A percentile compares a stretch with the other conserved stretches of the same genome.
Conservation (phyloP, 2,113 vertebrate species). For the Chloroceryle aenea region DNA sequence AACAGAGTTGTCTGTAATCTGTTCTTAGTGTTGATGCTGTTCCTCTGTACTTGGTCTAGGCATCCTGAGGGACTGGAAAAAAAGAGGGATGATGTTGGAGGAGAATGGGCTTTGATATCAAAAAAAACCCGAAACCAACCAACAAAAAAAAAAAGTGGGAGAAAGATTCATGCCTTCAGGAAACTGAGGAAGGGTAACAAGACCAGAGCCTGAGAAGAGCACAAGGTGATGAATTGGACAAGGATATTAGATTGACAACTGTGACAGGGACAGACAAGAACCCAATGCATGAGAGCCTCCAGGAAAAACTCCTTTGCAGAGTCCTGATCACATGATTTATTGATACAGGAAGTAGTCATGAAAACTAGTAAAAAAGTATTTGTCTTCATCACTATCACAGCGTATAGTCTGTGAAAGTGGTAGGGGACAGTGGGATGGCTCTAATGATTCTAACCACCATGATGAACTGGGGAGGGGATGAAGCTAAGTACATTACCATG, state of each 20-base stretch:
- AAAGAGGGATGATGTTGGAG: neutral
- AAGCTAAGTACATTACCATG: neutral
- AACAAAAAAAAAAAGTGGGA: neutral
- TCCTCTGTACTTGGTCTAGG: neutral
- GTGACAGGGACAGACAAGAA: neutral
- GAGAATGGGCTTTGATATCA: neutral
- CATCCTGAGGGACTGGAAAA: neutral
- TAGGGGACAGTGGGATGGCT: rapidly evolving
- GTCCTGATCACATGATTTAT: neutral
- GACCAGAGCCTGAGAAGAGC: neutral
- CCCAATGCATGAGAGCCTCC: neutral
- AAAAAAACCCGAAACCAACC: no score
- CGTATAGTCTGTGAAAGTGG: neutral
- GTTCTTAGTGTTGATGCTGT: neutral
- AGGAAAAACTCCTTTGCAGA: neutral
- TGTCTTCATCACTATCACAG: neutral
- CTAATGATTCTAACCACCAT: rapidly evolving
- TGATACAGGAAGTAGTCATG: neutral
- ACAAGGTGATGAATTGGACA: neutral
- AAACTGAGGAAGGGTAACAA: neutral
- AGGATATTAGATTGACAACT: neutral
- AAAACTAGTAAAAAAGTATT: neutral
- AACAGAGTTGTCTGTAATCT: neutral
- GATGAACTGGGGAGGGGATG: neutral
- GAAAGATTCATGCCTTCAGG: neutral